Evolutionary conservation across 2,888 invertebrate species (phyloP).

Genomic region (Aporophyla lueneburgensis): DNA sequence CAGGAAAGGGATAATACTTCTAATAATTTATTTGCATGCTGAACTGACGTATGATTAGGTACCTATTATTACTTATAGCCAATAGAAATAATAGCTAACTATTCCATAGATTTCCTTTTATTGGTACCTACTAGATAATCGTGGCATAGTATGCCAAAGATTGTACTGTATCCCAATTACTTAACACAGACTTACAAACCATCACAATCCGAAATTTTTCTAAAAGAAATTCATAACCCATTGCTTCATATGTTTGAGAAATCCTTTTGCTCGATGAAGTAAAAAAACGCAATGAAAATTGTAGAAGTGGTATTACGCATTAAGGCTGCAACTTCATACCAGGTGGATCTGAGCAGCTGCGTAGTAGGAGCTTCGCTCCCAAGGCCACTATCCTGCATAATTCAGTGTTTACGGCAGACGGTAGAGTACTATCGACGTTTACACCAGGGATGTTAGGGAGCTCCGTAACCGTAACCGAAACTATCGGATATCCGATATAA

Average conservation of each 20-base stretch:
- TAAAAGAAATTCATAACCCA: not conserved
- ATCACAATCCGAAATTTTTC: not conserved
- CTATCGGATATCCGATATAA: too few relatives aligned
- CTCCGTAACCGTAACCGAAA: too few relatives aligned
- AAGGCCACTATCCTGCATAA: slow-evolving; percentile 39
- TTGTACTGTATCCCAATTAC: not conserved
- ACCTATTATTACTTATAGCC: not conserved
- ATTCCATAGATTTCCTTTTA: not conserved
- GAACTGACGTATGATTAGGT: not conserved
- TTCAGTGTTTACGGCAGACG: slow-evolving; percentile 39
- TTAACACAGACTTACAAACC: not conserved
- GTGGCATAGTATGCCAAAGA: not conserved
- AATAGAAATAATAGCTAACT: not conserved
- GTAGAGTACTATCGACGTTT: slow-evolving; percentile 35
- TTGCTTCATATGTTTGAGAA: not conserved
- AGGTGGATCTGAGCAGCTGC: not conserved
- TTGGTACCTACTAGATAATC: not conserved
- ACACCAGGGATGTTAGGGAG: too few relatives aligned
- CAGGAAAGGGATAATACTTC: slow-evolving; percentile 42
- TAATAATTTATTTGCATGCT: not conserved
- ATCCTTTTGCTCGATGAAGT: not conserved
- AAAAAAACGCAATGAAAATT: not conserved
- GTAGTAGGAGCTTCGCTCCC: not conserved
- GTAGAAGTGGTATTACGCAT: not conserved
- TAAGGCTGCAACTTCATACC: not conserved